Base-by-base conservation (phyloP, 92 coral and sea anemone species). In the Pocillopora grandis region DNA sequence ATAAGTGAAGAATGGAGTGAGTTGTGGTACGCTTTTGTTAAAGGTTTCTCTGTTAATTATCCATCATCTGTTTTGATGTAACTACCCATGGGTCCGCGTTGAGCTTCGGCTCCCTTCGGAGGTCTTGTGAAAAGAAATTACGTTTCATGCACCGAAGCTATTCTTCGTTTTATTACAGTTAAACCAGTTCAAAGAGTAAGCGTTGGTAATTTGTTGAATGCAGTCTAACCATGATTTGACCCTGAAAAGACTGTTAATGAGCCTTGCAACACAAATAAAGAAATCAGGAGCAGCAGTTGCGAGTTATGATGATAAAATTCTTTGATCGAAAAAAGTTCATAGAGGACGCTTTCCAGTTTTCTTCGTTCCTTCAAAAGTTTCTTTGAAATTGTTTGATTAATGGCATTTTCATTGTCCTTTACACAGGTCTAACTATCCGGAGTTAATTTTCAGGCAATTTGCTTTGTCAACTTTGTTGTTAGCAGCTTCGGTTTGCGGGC, bases 381-480 rank as follows among this genome's bases (percentile, higher is more conserved):
- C n/a, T 59, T 81, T 58, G 83, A 59, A 23, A 65, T 84, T 88
- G 76, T 56, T 87, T 61, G 62, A 64, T 16, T 70, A 55, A 70
- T 84, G 62, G 75, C 63, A 67, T 78, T 66, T 86, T 86, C 82
- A 89, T 85, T 85, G 85, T 58, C 83, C 86, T 62, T 62, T 65
- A 85, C 82, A 78, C 42, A 87, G 52, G 52, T 42, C 89, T 89
- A 83, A 80, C 84, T 78, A 66, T 88, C 88, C 12, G 71, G 36
- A 31, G 64, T 74, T 85, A 85, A 76, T 89, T 89, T 80, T 73
- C 80, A 71, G 73, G 86, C 89, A 75, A 85, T 89, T 89, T 65
- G 78, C 57, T 80, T 84, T 57, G 84, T 89, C 62, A 80, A 73
- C 57, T 80, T 84, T 63, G 80, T 89, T 75, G 85, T 86, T 74